phyloP scores from a whole-genome alignment of 1,140 invertebrate species.

The Drosophila arawakana region DNA sequence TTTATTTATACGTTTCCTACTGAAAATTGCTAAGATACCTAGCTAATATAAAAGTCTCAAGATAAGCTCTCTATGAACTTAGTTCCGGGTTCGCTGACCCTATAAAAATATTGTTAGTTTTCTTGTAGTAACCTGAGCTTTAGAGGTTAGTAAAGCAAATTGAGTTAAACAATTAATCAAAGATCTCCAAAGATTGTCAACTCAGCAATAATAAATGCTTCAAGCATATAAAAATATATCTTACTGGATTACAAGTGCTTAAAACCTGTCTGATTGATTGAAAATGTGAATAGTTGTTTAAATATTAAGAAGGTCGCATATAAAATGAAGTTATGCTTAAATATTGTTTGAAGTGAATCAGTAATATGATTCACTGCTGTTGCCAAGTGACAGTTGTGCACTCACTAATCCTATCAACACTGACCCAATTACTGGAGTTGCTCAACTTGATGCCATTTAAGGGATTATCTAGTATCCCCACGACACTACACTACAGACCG shows the following conservation, averaged over 20 bases:
- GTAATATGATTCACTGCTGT: slow-evolving; percentile 12
- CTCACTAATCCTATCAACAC: slow-evolving; percentile 25
- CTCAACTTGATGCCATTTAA: slow-evolving; percentile 13
- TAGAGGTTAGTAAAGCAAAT: no score
- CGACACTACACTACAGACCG: neutral
- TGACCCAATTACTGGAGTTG: slow-evolving; percentile 32
- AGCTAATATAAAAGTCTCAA: no score
- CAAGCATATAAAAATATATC: no score
- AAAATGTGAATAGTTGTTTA: no score
- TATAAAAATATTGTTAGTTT: neutral
- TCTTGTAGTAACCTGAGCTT: no score
- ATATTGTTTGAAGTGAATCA: slow-evolving; percentile 5
- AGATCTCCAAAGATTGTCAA: no score
- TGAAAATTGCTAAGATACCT: no score
- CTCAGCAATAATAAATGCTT: no score
- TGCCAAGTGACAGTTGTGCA: neutral
- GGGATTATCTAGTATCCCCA: neutral
- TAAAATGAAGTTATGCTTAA: neutral
- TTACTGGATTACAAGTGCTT: no score
- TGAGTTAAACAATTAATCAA: no score
- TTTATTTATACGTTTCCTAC: no score
- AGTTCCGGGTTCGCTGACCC: slow-evolving; percentile 6
- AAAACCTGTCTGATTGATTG: no score
- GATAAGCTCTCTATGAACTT: neutral
- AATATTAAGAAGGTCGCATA: slow-evolving; percentile 14